Percentiles rank a stretch among this genome's conserved stretches.
phyloP scores from a whole-genome alignment of 2,113 vertebrate species.

The Oostethus manadensis region DNA sequence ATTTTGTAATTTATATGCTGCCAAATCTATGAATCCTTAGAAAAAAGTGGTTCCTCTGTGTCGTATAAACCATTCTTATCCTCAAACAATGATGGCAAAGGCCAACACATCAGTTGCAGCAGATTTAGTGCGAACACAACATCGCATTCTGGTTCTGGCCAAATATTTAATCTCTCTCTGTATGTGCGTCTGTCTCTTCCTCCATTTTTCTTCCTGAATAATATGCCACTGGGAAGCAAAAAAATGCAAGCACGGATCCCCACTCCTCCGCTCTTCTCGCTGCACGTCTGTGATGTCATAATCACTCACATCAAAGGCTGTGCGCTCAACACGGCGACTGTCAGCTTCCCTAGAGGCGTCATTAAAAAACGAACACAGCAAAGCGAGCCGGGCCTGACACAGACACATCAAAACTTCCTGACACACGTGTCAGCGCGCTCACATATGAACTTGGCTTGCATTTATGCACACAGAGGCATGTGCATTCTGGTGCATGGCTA shows the following conservation, averaged over 20 bases:
- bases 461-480: slow-evolving; percentile 7
- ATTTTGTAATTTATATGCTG: slow-evolving; percentile 13
- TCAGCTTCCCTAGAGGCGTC: slow-evolving; percentile 78
- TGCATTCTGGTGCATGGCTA: not conserved
- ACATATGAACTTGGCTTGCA: slow-evolving; percentile 7
- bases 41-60: slow-evolving; percentile 22
- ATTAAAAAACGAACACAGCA: slow-evolving; percentile 74
- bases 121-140: slow-evolving; percentile 47
- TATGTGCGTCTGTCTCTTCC: slow-evolving; percentile 31
- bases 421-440: slow-evolving; percentile 11
- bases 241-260: slow-evolving; percentile 47
- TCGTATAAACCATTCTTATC: slow-evolving; percentile 25
- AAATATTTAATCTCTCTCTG: slow-evolving; percentile 62
- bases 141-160: slow-evolving; percentile 55
- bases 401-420: slow-evolving; percentile 67
- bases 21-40: slow-evolving; percentile 1
- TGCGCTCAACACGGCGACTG: slow-evolving; percentile 72
- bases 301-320: slow-evolving; percentile 77
- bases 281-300: slow-evolving; percentile 77
- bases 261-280: slow-evolving; percentile 66
- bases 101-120: slow-evolving; percentile 46
- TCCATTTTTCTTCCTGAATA: slow-evolving; percentile 52
- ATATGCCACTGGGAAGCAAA: slow-evolving; percentile 56
- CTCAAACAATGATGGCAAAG: slow-evolving; percentile 45
- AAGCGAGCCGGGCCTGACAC: slow-evolving; percentile 67